Base-by-base conservation (phyloP, 2,888 invertebrate genomes). In the Drosophila robusta region DNA sequence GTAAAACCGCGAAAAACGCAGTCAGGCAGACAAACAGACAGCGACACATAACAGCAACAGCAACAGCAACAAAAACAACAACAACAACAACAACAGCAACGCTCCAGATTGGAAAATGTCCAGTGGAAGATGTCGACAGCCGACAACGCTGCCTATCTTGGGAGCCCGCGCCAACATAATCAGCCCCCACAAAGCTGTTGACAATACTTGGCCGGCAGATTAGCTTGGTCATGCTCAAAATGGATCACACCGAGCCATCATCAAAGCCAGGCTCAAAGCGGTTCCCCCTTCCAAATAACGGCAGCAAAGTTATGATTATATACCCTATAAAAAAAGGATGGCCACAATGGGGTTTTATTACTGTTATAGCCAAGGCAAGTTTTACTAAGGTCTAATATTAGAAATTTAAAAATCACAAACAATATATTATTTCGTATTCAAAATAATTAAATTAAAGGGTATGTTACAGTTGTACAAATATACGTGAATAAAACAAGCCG, bases 1-100 rank as follows among this genome's bases (percentile, higher is more conserved):
- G 80, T 88, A 84, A 89, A 86, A 87, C 82, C 89, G 83, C 86
- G 88, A 85, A 89, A 85, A 85, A 87, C 83, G 83, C 83, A 84
- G 83, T 84, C 79, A 85, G 76, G 62, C 80, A 76, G 78, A 71
- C 73, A 86, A 76, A 71, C 85, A 64, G 85, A 75, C 68, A 73
- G 67, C 65, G 70, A 87, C 84, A 78, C 74, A 84, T 88, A 88
- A 83, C 78, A 70, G 73, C 70, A 78, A 74, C 62, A 70, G 47
- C 64, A 61, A n/a, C 67, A 71, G 14, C 67, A 70, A 72, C n/a
- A n/a, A n/a, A n/a, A n/a, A 34, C 52, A 66, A 16, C 68, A 58
- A 26, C 65, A 67, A 52, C 75, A 57, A 38, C 73, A n/a, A 26
- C 62, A 58, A 55, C 41, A 46, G 22, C 49, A 50, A 56, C 79